Evolutionary conservation across 2,113 vertebrate genomes (phyloP).

Genomic region (Aptenodytes forsteri): DNA sequence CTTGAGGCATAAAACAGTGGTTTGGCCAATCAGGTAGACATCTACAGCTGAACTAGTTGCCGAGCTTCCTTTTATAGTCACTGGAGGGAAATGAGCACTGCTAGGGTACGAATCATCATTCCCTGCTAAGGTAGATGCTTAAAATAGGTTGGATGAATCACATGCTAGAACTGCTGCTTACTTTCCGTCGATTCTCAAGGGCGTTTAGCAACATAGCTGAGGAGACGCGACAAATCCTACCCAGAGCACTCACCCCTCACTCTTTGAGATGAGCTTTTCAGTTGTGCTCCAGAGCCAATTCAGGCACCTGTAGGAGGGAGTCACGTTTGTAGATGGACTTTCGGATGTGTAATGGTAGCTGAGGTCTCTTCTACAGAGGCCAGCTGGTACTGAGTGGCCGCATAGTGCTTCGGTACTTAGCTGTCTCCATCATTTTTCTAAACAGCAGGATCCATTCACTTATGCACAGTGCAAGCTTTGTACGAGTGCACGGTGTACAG

Average conservation of each 20-base stretch:
- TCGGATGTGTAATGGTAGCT: not conserved
- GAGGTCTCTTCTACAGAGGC: not conserved
- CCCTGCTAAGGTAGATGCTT: conserved; percentile 54
- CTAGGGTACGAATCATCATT: not conserved
- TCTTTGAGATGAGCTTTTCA: not conserved
- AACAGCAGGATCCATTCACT: not conserved
- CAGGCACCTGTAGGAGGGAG: not conserved
- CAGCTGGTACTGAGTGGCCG: not conserved
- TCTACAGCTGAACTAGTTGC: not conserved
- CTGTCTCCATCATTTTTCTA: not conserved
- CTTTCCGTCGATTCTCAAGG: not conserved
- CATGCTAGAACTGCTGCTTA: conserved; percentile 12
- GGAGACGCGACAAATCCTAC: not conserved
- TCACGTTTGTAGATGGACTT: not conserved
- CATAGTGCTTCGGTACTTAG: not conserved
- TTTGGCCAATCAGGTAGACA: not conserved
- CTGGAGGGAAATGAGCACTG: not conserved
- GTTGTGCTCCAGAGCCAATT: not conserved
- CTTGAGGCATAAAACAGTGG: not conserved
- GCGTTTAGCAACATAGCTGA: not conserved
- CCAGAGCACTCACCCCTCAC: not conserved
- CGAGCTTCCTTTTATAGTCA: conserved; percentile 30
- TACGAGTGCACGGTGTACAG: not conserved
- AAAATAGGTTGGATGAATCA: conserved; percentile 60
- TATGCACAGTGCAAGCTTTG: not conserved